Evolutionary conservation across 2,888 invertebrate species (phyloP), one percentile per base, ranked within the genome.

Genomic region (Lacanobia oleracea): DNA sequence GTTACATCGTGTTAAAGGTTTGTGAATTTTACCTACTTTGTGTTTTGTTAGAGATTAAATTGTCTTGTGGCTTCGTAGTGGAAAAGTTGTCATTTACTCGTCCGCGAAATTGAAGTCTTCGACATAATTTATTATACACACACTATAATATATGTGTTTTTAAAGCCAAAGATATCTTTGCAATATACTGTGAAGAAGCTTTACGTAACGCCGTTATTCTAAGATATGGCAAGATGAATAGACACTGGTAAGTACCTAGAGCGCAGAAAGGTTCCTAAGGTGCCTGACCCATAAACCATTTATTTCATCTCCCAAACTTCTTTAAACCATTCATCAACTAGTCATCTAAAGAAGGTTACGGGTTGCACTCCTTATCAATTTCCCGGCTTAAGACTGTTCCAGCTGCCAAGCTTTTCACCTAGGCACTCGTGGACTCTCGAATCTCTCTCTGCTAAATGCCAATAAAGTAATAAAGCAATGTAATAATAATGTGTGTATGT

Each of bases 1-100:
- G 69, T 51, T 70, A 71, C 73, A 67, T 72, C 71, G 80, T 74
- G 72, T 72, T 72, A 23, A 75, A 82, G 81, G 82, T 84, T 75
- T 43, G 78, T 79, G 33, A 66, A 60, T 57, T 59, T 75, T 77
- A 60, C 61, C n/a, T n/a, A n/a, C n/a, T n/a, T 57, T 56, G 51
- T 57, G 57, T 50, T 66, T 18, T 57, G 23, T 54, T 72, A 50
- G 18, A 43, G n/a, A 51, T 23, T 51, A 62, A 40, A 62, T 57
- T 57, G 68, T 27, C 60, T 61, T 27, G 10, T 27, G n/a, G 14
- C n/a, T 50, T 50, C 14, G n/a, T 8, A 10, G 10, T 57, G 23
- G n/a, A 65, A 14, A 7, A 40, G 18, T 48, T 14, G 45, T 59
- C 4, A 75, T 40, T 37, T 37, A 4, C 60, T 43, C 12, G 27